These are phyloP conservation scores for Troilus luridus DNA, from an alignment of 2,888 invertebrate species.

Conservation along the genomic window DNA sequence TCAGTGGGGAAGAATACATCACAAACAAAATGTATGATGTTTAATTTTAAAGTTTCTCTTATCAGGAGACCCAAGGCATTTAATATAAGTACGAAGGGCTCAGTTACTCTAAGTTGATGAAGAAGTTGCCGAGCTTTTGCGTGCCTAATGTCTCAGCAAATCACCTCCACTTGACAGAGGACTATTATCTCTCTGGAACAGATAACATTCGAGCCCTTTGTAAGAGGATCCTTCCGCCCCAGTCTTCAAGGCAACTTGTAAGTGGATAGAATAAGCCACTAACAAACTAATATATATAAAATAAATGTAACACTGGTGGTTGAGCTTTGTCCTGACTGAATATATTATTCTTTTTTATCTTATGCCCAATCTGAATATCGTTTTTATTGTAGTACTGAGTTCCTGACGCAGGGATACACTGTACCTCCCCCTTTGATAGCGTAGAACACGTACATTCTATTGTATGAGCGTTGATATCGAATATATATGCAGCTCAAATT, in stretches of 20 bases:
- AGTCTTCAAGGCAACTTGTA: neutral
- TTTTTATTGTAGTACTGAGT: too few species aligned
- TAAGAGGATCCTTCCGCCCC: neutral
- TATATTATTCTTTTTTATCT: too few species aligned
- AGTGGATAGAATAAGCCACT: neutral
- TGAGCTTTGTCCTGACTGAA: too few species aligned
- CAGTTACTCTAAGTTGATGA: neutral
- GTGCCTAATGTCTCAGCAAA: constrained; percentile 21
- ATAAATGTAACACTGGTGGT: too few species aligned
- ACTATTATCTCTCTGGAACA: neutral
- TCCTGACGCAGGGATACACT: too few species aligned
- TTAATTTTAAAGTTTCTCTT: constrained; percentile 11
- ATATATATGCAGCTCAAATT: too few species aligned
- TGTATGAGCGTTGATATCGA: too few species aligned
- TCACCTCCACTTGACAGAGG: neutral
- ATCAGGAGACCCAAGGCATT: neutral
- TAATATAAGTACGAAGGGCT: constrained; percentile 11
- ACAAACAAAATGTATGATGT: constrained; percentile 6
- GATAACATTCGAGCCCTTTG: neutral
- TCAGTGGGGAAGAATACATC: neutral
- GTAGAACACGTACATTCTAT: too few species aligned
- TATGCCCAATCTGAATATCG: too few species aligned
- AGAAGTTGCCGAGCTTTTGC: constrained; percentile 16
- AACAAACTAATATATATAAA: neutral
- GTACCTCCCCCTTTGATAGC: too few species aligned